phyloP scores from a whole-genome alignment of 30 jellyfish, hydroid and myxozoan species.

The Aurelia aurita region DNA sequence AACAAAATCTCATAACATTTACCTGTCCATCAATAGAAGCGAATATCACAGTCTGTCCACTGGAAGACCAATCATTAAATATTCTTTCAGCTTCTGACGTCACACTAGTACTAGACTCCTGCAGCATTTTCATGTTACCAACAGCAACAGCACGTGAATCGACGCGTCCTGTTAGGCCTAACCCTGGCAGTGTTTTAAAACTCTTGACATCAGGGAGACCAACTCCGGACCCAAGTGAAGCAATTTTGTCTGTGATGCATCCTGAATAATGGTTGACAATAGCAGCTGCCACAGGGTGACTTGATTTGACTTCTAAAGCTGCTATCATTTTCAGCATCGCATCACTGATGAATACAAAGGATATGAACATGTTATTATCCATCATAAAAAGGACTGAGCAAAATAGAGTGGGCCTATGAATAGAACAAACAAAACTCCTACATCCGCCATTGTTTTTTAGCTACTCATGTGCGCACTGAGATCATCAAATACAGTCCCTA shows the following conservation, averaged over 20 bases:
- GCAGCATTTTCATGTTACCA: conserved; percentile 83
- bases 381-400: not conserved
- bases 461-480: too few species aligned
- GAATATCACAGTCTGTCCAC: conserved; percentile 84
- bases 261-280: conserved; percentile 91
- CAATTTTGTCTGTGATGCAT: conserved; percentile 88
- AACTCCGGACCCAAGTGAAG: conserved; percentile 68
- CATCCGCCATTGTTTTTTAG: too few species aligned
- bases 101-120: conserved; percentile 21
- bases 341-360: conserved; percentile 30
- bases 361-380: too few species aligned
- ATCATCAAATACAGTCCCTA: too few species aligned
- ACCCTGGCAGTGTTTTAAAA: conserved; percentile 74
- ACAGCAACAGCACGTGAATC: conserved; percentile 60
- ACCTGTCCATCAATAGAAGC: conserved; percentile 84
- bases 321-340: conserved; percentile 76
- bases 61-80: conserved; percentile 55
- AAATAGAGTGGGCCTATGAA: not conserved
- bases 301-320: conserved; percentile 87
- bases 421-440: too few species aligned
- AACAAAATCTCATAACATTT: not conserved
- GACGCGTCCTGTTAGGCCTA: conserved; percentile 78
- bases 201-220: conserved; percentile 89
- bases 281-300: conserved; percentile 97
- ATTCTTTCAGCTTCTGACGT: conserved; percentile 21